phyloP scores from a whole-genome alignment of 2,113 vertebrate genomes.

The Dasyurus viverrinus region DNA sequence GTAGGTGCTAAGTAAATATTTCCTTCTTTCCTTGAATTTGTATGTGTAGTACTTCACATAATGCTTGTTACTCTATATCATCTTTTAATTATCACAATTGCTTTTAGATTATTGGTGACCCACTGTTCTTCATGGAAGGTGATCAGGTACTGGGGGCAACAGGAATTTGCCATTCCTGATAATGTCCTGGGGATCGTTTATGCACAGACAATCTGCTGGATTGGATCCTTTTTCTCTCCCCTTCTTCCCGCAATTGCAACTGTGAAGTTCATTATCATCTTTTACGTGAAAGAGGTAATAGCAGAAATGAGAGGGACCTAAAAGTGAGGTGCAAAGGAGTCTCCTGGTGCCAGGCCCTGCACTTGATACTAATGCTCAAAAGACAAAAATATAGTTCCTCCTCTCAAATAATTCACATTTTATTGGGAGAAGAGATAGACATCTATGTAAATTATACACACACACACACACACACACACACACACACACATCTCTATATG shows the following conservation, averaged over 20 bases:
- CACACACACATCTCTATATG: neutral
- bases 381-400: neutral
- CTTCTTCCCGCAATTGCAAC: slow-evolving; percentile 94
- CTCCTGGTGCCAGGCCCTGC: neutral
- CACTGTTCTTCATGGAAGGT: slow-evolving; percentile 86
- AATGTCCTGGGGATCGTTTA: slow-evolving; percentile 96
- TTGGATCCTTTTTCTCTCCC: slow-evolving; percentile 95
- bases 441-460: neutral
- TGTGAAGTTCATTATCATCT: slow-evolving; percentile 94
- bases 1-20: neutral
- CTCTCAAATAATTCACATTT: neutral
- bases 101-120: slow-evolving; percentile 89
- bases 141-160: slow-evolving; percentile 89
- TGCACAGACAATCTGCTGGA: slow-evolving; percentile 98
- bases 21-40: neutral
- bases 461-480: too few species aligned
- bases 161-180: slow-evolving; percentile 94
- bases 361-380: neutral
- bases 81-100: neutral
- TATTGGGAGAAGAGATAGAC: neutral
- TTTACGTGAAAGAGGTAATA: slow-evolving; percentile 97
- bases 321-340: neutral
- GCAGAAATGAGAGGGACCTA: neutral
- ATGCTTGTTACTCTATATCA: neutral
- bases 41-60: neutral